phyloP scores from a whole-genome alignment of 2,888 invertebrate genomes.

The Autographa pulchrina region DNA sequence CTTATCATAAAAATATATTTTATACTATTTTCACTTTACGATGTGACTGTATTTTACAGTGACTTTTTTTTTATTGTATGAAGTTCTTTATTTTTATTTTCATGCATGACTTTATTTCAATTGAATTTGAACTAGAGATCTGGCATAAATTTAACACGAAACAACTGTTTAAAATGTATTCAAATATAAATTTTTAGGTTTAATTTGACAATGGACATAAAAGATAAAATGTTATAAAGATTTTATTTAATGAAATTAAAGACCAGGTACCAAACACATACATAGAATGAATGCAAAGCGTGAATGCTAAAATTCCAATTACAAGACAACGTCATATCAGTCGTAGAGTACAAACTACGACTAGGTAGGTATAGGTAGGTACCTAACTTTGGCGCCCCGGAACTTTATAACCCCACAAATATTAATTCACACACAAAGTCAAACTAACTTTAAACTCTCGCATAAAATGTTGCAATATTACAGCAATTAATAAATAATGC shows the following conservation, averaged over 20 bases:
- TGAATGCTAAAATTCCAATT: neutral
- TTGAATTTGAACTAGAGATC: neutral
- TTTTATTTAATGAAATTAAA: no score
- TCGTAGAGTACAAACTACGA: no score
- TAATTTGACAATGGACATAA: no score
- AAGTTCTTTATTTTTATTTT: constrained; percentile 2
- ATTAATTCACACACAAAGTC: neutral
- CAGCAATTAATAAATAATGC: no score
- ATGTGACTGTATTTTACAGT: constrained; percentile 18
- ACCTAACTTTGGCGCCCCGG: neutral
- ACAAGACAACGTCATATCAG: neutral
- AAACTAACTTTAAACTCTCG: neutral
- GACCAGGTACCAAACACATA: no score
- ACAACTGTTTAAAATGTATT: no score
- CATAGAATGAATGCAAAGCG: no score
- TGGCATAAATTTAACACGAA: no score
- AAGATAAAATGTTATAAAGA: no score
- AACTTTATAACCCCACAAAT: neutral
- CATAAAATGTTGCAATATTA: neutral
- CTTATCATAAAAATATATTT: neutral
- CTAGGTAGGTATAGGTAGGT: no score
- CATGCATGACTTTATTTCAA: neutral
- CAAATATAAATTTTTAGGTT: no score
- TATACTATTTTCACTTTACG: constrained; percentile 23
- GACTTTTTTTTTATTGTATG: no score